These are phyloP conservation scores for Oophaga pumilio DNA, from an alignment of 2,113 vertebrate genomes.

Conservation along the genomic window DNA sequence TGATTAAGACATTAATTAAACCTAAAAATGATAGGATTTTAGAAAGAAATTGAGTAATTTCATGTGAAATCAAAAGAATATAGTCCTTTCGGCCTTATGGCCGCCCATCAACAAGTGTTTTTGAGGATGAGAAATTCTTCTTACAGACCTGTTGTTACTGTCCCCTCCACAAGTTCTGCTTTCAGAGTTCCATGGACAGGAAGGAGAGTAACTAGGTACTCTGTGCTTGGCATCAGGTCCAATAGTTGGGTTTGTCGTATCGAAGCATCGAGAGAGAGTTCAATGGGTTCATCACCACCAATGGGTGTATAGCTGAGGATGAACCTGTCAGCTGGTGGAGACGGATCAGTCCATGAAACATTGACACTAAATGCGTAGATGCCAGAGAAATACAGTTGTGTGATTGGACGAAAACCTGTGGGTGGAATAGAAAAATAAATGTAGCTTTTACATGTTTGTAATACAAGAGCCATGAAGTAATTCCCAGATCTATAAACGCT, in stretches of 20 bases:
- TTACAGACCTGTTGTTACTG: constrained; percentile 87
- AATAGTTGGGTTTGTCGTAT: constrained; percentile 81
- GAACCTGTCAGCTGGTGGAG: constrained; percentile 88
- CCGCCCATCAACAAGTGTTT: background rate
- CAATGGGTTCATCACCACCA: constrained; percentile 77
- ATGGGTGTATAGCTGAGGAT: constrained; percentile 84
- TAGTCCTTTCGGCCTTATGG: background rate
- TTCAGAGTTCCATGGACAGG: constrained; percentile 83
- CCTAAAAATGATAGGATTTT: no score
- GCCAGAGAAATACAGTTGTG: constrained; percentile 91
- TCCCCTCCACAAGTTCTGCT: constrained; percentile 86
- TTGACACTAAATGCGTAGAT: constrained; percentile 87
- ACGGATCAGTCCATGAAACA: constrained; percentile 91
- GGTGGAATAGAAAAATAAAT: constrained; percentile 57
- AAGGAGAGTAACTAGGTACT: constrained; percentile 88
- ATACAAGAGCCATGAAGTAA: background rate
- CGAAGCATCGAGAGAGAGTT: constrained; percentile 84
- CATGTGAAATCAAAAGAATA: background rate
- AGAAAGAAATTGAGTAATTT: background rate
- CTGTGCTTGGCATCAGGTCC: constrained; percentile 83
- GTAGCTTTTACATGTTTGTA: background rate
- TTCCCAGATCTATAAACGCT: background rate
- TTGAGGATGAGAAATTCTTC: background rate
- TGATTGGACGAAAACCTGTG: constrained; percentile 92
- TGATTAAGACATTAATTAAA: background rate